A percentile compares a stretch with the other conserved stretches of the same genome.
Conservation (phyloP, 1,140 invertebrate species). For the Olivierus martensii region DNA sequence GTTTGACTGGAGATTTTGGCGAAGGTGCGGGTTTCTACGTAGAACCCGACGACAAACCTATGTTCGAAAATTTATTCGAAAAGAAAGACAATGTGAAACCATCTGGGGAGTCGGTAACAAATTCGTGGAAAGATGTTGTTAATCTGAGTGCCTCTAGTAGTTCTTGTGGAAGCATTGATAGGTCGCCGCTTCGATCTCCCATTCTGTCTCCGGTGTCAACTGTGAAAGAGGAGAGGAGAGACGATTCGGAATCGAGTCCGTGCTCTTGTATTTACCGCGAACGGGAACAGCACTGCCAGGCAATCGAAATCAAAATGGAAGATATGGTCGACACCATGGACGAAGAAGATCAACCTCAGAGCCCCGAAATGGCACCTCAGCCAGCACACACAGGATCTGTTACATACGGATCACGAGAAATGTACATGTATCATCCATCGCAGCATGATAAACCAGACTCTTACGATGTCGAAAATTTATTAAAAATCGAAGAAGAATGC, state of each 20-base stretch:
- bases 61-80: conserved; percentile 69
- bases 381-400: background rate
- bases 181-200: conserved; percentile 15
- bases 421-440: background rate
- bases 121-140: conserved; percentile 44
- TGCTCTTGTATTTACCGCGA: background rate
- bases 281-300: background rate
- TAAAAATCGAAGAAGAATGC: conserved; percentile 40
- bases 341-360: background rate
- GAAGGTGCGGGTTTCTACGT: conserved; percentile 12
- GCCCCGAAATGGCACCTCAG: background rate
- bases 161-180: conserved; percentile 7
- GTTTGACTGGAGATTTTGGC: conserved; percentile 45
- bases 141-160: conserved; percentile 37
- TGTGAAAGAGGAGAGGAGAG: conserved; percentile 2
- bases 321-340: background rate
- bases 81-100: conserved; percentile 40
- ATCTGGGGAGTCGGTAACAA: conserved; percentile 10
- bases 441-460: background rate
- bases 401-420: background rate
- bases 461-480: conserved; percentile 36
- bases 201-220: background rate
- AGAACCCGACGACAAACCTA: conserved; percentile 47
- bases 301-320: background rate
- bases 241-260: conserved; percentile 5